Percentiles rank a stretch among this genome's conserved stretches.
Conservation (phyloP, 2,113 vertebrate genomes). For the Semnornis frantzii region DNA sequence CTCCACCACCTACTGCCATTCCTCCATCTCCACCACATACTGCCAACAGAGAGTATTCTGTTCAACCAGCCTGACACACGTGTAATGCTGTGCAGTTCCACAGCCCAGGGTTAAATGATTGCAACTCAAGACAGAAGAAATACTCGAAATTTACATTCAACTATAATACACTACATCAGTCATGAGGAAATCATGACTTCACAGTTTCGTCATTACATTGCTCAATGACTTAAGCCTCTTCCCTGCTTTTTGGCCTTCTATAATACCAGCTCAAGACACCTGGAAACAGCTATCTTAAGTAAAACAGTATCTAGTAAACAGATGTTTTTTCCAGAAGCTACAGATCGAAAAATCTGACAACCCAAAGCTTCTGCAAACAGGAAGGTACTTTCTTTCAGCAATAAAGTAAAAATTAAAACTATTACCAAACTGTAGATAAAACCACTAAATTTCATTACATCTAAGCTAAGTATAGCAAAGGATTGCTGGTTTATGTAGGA, state of each 20-base stretch:
- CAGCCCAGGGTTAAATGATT: neutral
- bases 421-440: neutral
- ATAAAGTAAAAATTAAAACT: neutral
- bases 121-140: neutral
- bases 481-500: neutral
- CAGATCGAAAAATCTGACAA: neutral
- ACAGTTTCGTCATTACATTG: neutral
- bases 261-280: neutral
- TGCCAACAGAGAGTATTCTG: neutral
- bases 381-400: neutral
- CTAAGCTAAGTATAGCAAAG: neutral
- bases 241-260: neutral
- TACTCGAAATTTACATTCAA: neutral
- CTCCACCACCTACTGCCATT: neutral
- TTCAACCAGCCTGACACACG: neutral
- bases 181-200: neutral
- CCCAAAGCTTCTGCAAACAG: neutral
- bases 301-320: neutral
- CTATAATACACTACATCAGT: neutral
- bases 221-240: neutral
- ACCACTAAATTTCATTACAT: neutral
- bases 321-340: neutral
- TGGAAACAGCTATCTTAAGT: neutral
- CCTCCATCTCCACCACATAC: neutral
- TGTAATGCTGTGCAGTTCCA: rapidly evolving